Conservation (phyloP, 1,140 invertebrate genomes). For the Zaprionus ornatus region DNA sequence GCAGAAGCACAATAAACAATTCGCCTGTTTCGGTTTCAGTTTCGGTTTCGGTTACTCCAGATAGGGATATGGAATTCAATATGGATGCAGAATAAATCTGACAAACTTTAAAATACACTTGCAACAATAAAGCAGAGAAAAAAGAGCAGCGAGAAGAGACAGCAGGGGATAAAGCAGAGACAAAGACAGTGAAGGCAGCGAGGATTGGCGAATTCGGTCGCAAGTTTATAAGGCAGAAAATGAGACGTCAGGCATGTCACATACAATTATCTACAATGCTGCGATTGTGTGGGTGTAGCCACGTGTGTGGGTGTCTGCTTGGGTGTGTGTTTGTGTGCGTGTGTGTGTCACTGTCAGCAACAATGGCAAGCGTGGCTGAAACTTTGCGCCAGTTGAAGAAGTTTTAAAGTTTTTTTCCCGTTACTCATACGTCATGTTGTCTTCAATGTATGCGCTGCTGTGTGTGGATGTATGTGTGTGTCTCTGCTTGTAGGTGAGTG, state of each 20-base stretch:
- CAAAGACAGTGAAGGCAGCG: neutral
- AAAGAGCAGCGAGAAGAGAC: slow-evolving; percentile 10
- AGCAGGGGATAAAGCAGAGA: slow-evolving; percentile 29
- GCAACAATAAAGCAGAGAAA: slow-evolving; percentile 33
- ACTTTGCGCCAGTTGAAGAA: slow-evolving; percentile 44
- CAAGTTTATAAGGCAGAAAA: slow-evolving; percentile 73
- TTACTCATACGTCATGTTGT: slow-evolving; percentile 62
- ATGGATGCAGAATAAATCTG: slow-evolving; percentile 53
- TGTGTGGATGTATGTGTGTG: neutral
- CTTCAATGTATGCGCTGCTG: slow-evolving; percentile 12
- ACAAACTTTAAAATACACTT: slow-evolving; percentile 71
- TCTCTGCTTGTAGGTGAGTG: neutral
- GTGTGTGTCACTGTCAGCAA: neutral
- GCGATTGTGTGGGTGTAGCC: neutral
- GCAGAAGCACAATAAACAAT: slow-evolving; percentile 36
- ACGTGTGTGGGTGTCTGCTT: neutral
- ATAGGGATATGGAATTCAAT: neutral
- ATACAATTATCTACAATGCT: slow-evolving; percentile 43
- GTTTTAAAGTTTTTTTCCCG: slow-evolving; percentile 46
- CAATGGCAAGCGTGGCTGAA: neutral
- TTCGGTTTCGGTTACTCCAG: slow-evolving; percentile 15
- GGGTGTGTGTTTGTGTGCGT: neutral
- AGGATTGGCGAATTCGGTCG: slow-evolving; percentile 46
- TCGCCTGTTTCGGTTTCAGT: slow-evolving; percentile 17
- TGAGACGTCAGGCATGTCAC: slow-evolving; percentile 71